These are phyloP conservation scores for Physella acuta DNA, from an alignment of 1,140 invertebrate species.

Conservation along the genomic window DNA sequence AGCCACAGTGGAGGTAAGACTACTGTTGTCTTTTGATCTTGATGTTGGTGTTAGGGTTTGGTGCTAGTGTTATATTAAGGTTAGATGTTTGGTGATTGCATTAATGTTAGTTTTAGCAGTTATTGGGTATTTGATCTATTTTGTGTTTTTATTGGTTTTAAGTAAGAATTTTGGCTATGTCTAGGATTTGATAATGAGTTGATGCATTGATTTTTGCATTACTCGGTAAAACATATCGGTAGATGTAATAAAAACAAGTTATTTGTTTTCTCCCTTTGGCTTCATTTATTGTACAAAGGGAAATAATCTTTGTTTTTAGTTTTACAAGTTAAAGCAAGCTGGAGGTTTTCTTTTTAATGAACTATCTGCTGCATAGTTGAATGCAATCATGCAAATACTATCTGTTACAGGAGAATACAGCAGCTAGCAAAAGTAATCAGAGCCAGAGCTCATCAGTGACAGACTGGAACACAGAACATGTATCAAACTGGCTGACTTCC, in stretches of 20 bases:
- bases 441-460: constrained; percentile 61
- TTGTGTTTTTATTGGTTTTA: background rate
- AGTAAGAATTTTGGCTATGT: too few species aligned
- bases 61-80: background rate
- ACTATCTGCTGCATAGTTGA: too few species aligned
- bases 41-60: background rate
- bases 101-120: background rate
- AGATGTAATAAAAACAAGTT: too few species aligned
- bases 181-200: too few species aligned
- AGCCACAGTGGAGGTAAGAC: constrained; percentile 40
- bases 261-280: too few species aligned
- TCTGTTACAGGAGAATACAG: constrained; percentile 40
- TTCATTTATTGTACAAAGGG: too few species aligned
- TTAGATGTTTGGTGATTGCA: background rate
- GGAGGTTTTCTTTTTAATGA: too few species aligned
- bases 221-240: too few species aligned
- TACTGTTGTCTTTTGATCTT: background rate
- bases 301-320: too few species aligned
- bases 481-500: constrained; percentile 83
- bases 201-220: too few species aligned
- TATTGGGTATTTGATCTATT: background rate
- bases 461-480: constrained; percentile 87
- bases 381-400: too few species aligned
- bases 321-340: too few species aligned
- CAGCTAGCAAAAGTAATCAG: constrained; percentile 35